phyloP scores from a whole-genome alignment of 2,888 invertebrate genomes.

The Unio delphinus region DNA sequence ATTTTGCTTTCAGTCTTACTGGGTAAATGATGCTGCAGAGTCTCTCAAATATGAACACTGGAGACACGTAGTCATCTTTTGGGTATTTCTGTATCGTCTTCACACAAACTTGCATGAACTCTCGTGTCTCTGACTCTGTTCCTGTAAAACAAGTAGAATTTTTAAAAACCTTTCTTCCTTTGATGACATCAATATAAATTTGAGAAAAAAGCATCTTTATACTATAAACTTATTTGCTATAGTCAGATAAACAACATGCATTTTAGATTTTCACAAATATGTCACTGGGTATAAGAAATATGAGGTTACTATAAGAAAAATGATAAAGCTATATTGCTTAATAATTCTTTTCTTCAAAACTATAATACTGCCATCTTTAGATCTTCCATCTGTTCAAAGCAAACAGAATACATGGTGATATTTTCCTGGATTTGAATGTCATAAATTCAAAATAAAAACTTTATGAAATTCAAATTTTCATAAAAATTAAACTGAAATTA shows the following conservation, averaged over 20 bases:
- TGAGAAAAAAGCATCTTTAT: neutral
- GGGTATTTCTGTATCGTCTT: constrained; percentile 92
- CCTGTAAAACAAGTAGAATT: constrained; percentile 73
- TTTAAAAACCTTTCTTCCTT: neutral
- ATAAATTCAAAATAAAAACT: too few relatives aligned
- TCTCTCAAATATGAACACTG: constrained; percentile 97
- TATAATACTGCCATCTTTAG: too few relatives aligned
- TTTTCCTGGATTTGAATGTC: too few relatives aligned
- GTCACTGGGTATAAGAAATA: neutral
- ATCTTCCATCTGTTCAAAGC: too few relatives aligned
- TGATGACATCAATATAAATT: neutral
- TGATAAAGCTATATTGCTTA: neutral
- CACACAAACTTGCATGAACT: constrained; percentile 97
- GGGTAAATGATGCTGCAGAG: constrained; percentile 96
- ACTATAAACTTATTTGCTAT: neutral
- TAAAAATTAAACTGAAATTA: too few relatives aligned
- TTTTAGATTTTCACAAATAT: neutral
- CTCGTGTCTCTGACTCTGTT: constrained; percentile 94
- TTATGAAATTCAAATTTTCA: too few relatives aligned
- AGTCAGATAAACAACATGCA: neutral
- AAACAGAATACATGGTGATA: too few relatives aligned
- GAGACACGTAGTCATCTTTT: constrained; percentile 92
- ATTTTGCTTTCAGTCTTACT: constrained; percentile 41
- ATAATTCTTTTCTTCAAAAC: too few relatives aligned
- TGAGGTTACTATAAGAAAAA: neutral